Conservation (phyloP, 2,888 invertebrate species). For the Diaphora mendica region DNA sequence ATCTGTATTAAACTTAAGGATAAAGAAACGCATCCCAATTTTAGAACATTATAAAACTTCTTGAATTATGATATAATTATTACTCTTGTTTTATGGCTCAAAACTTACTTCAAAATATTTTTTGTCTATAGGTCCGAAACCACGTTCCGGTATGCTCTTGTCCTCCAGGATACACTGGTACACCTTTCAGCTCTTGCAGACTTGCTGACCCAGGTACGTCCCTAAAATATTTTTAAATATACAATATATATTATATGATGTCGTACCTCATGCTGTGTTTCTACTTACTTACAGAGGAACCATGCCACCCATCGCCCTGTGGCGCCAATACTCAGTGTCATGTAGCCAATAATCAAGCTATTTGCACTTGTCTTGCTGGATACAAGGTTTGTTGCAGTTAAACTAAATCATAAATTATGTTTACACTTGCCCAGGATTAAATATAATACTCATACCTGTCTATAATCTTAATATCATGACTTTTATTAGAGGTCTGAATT, state of each 20-base stretch:
- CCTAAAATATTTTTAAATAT: not conserved
- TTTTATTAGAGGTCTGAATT: not conserved
- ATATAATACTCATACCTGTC: not conserved
- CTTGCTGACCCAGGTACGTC: constrained; percentile 90
- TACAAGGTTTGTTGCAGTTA: constrained; percentile 76
- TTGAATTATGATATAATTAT: not conserved
- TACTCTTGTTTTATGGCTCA: not conserved
- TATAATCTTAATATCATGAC: not conserved
- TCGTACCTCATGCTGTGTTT: not conserved
- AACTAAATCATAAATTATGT: no score
- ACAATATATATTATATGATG: not conserved
- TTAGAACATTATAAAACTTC: not conserved
- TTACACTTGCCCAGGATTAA: not conserved
- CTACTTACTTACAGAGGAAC: constrained; percentile 88
- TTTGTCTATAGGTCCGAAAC: constrained; percentile 84
- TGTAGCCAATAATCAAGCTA: constrained; percentile 91
- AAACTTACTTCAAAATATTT: not conserved
- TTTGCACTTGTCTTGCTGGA: constrained; percentile 92
- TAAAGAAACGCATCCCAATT: no score
- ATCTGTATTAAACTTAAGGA: no score
- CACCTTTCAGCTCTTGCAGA: constrained; percentile 91
- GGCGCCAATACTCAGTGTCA: constrained; percentile 93
- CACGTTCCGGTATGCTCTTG: constrained; percentile 93
- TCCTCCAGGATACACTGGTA: constrained; percentile 91
- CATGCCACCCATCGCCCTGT: constrained; percentile 94